Evolutionary conservation across 2,113 vertebrate species (phyloP), one percentile per base, ranked within the genome.

Genomic region (Cynocephalus volans): DNA sequence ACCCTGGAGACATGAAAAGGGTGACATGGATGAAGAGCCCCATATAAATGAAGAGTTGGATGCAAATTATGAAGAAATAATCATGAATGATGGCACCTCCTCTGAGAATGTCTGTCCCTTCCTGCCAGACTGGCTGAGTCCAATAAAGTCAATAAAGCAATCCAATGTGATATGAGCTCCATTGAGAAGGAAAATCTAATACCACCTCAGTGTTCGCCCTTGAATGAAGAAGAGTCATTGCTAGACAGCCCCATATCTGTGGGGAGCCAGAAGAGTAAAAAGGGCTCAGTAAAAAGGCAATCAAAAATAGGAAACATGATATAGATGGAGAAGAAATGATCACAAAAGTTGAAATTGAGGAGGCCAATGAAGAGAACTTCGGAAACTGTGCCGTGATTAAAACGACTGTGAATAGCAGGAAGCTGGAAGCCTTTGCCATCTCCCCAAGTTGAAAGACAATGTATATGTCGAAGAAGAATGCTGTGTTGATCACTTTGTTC

Each of bases 221-320:
- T 96, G 15, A 92, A 83, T 96, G 97, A 97, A 82, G 98, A 98
- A 98, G 96, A 92, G 3, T 98, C 97, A 36, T 98, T 97, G 8
- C 60, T 19, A 86, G 98, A 98, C 60, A 98, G 95, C 95, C 41
- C 24, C 50, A 80, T 73, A 48, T 26, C 45, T 19, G n/a, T n/a
- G 45, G 17, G 11, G 98, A 98, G 94, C 96, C 97, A 92, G 85
- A 97, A 98, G n/a, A 96, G n/a, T 95, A 80, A 69, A 36, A 96
- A 98, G 8, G 85, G 81, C 17, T 94, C 84, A 5, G 92, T 48
- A 96, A 88, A 98, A 83, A 90, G 97, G 4, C 89, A 95, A 94
- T 95, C 50, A 98, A 19, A 96, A 98, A 93, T 87, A 80, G 75
- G 5, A 98, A 97, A n/a, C 94, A 95, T 52, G 97, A 97, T 52